Evolutionary conservation across 2,888 invertebrate genomes (phyloP), one percentile per base, ranked within the genome.

Genomic region (Chaitophorus viminalis): DNA sequence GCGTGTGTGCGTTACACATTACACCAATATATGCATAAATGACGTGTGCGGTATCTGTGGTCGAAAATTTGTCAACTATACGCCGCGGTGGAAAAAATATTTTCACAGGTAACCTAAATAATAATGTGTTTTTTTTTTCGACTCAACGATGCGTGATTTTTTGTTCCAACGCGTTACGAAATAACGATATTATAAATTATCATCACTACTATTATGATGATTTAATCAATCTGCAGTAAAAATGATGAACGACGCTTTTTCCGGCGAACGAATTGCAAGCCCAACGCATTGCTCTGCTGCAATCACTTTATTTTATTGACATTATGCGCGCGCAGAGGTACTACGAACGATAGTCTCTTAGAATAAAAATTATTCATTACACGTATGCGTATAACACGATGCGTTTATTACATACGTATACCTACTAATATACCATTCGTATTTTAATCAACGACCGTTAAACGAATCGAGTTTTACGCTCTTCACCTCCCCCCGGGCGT

Each of bases 91-190:
- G 52, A 31, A 29, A 52, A 31, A 76, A 31, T 76, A 31, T 52
- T 52, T 31, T 77, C 31, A n/a, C n/a, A n/a, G n/a, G 8, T 77
- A 77, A 77, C 76, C 76, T 29, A 77, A 77, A 77, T 77, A 18
- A 17, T 46, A 52, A 18, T 21, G 9, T 11, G 25, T 54, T 78
- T 29, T 29, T 68, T 21, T 9, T 68, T 68, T 29, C 68, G 17
- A 31, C 33, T 33, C 29, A 78, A 78, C 54, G 78, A 78, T 25
- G 33, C 54, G 31, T 29, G 78, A 60, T 78, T 78, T 78, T 60
- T 78, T 17, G 52, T 29, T 52, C 31, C 31, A 31, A 77, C 52
- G 18, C 52, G 11, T 77, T 52, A 29, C 6, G 60, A 78, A 78
- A 78, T 54, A n/a, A n/a, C 31, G 25, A 54, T 54, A 21, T 33